Base-by-base conservation (phyloP, 2,888 invertebrate genomes). In the Drosophila incognita region DNA sequence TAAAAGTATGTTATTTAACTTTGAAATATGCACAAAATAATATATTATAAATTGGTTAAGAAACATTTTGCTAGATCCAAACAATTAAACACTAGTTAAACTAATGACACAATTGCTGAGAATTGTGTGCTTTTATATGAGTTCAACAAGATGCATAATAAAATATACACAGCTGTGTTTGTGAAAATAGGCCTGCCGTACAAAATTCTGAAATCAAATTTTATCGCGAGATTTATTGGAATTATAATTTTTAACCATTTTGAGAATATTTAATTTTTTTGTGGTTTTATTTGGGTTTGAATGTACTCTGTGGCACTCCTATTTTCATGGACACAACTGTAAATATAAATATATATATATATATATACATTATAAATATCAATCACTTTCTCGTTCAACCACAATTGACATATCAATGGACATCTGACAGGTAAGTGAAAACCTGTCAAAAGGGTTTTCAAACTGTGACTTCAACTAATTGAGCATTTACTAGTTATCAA, bases 41-140 rank as follows among this genome's bases (percentile, higher is more conserved):
- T 89, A 66, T 15, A 90, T 18, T 21, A 90, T 75, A 51, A 90
- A 85, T 56, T 74, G 69, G 11, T 74, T 33, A 15, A 85, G 40
- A 15, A 53, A 63, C 71, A 71, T 71, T 21, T 40, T 53, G 38
- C 35, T 18, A n/a, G 48, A 58, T 42, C 58, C 42, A 46, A 29
- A 24, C 77, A 77, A 77, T 77, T 77, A 77, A 48, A 33, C 48
- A 24, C 13, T 4, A n/a, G 7, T n/a, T 15, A 31, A 58, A 8
- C 49, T 65, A 69, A 62, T 66, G 62, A 54, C 31, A n/a, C 18
- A 36, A 57, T 42, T 40, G 38, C 36, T 56, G 49, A 29, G 2
- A 11, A 21, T 27, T 46, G 31, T 18, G 24, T 56, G 8, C 48
- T 69, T 86, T 73, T 84, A 86, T 84, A 83, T 21, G 48, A 31